These are phyloP conservation scores for Macaria liturata DNA, from an alignment of 2,888 invertebrate genomes.

Conservation along the genomic window DNA sequence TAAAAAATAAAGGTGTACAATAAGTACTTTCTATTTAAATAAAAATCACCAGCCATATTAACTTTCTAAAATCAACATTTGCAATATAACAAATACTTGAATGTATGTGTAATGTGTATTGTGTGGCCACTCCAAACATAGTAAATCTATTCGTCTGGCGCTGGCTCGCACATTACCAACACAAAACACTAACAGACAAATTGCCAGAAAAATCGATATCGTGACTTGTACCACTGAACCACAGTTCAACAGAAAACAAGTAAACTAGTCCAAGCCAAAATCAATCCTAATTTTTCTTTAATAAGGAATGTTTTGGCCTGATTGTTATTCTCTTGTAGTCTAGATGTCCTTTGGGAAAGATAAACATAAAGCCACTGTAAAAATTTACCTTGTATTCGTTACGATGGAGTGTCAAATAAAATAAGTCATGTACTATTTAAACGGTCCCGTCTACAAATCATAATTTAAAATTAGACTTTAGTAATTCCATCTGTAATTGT, in stretches of 20 bases:
- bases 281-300: neutral
- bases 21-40: too few species aligned
- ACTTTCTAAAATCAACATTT: too few species aligned
- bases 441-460: too few species aligned
- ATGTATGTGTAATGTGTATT: too few species aligned
- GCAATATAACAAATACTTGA: too few species aligned
- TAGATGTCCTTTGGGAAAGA: conserved; percentile 13
- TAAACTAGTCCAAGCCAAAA: neutral
- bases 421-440: neutral
- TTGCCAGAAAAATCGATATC: conserved; percentile 8
- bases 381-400: conserved; percentile 13
- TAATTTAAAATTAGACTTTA: too few species aligned
- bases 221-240: conserved; percentile 7
- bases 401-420: conserved; percentile 9
- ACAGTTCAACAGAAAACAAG: conserved; percentile 4
- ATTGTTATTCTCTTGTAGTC: conserved; percentile 1
- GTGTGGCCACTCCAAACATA: too few species aligned
- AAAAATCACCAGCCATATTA: too few species aligned
- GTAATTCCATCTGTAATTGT: too few species aligned
- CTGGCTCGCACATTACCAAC: conserved; percentile 3
- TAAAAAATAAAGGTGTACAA: too few species aligned
- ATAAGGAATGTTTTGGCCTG: conserved; percentile 6
- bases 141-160: conserved; percentile 7
- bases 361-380: conserved; percentile 12
- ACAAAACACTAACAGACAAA: conserved; percentile 4